Conservation (phyloP, 1,140 invertebrate species). For the Propsilocerus akamusi region DNA sequence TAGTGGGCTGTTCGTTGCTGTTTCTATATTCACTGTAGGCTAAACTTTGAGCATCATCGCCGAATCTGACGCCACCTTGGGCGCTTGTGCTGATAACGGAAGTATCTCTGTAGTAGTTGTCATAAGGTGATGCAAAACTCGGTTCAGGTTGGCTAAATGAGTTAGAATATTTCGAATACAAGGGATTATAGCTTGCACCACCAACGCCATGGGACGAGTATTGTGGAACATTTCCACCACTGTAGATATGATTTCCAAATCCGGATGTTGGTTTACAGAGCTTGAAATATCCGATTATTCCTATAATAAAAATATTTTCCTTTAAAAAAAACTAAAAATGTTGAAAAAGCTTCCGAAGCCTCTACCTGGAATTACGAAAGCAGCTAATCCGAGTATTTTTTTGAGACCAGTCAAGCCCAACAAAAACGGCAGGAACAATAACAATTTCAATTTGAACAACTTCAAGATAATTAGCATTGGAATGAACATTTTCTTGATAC, state of each 20-base stretch:
- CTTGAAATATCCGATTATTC: constrained; percentile 61
- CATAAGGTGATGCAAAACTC: constrained; percentile 21
- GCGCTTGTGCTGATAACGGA: constrained; percentile 16
- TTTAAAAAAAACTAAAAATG: background rate
- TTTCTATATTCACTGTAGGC: constrained; percentile 28
- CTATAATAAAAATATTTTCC: constrained; percentile 22
- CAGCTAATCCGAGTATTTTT: constrained; percentile 58
- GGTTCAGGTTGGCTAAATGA: constrained; percentile 19
- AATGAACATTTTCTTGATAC: constrained; percentile 62
- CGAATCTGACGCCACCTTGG: constrained; percentile 34
- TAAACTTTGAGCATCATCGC: constrained; percentile 39
- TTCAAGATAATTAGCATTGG: constrained; percentile 62
- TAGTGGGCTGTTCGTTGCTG: background rate
- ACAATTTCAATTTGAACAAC: constrained; percentile 62
- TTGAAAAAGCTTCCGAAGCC: background rate
- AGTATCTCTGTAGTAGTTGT: constrained; percentile 26
- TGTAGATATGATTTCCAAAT: constrained; percentile 17
- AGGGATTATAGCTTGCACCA: constrained; percentile 29
- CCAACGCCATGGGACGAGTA: constrained; percentile 41
- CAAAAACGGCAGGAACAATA: constrained; percentile 61
- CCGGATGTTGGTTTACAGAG: constrained; percentile 37
- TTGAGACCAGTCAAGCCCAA: constrained; percentile 65
- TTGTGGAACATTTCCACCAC: constrained; percentile 30
- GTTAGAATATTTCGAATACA: constrained; percentile 25
- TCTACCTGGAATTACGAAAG: constrained; percentile 48